Evolutionary conservation across 2,888 invertebrate genomes (phyloP), one percentile per base, ranked within the genome.

Genomic region (Cremastinae sp.): DNA sequence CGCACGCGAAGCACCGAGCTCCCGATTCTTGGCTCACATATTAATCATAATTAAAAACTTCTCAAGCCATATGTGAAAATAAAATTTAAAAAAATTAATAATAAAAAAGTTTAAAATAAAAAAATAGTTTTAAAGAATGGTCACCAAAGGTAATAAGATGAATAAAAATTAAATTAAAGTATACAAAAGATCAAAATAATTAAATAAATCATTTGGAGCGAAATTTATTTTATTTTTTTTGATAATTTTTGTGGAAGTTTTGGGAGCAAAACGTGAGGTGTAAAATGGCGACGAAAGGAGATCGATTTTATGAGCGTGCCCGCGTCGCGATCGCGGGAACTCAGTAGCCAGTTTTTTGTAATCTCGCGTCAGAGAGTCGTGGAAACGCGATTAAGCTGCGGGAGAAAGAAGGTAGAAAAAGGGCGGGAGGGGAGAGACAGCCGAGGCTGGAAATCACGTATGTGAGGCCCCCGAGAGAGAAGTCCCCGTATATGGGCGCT

Each of bases 1-100:
- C 56, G 55, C 49, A 28, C n/a, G 37, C 49, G 61, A 10, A 9
- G 35, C 62, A 53, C 28, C 28, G 76, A 80, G 83, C 81, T 83
- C 79, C 78, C 77, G 80, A 80, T 81, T 79, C 78, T 80, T 78
- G 70, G 78, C 81, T 82, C 82, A 68, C 82, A 81, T 85, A 86
- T 87, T 87, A 87, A 87, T 87, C 87, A 87, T 86, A 86, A 87
- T 87, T 86, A 87, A 84, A 83, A 81, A 81, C 81, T 74, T 58
- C 43, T 56, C 59, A 28, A 28, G 2, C 28, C 28, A 28, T 28
- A 5, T n/a, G 80, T 18, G 47, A 58, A 39, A 43, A 49, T 16
- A 59, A 12, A 58, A 62, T 72, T 22, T 49, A 35, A 51, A 56
- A n/a, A 62, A 55, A n/a, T 22, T 47, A 22, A 16, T 8, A 28